Conservation (phyloP, 2,888 invertebrate species). For the Lydus trimaculatus region DNA sequence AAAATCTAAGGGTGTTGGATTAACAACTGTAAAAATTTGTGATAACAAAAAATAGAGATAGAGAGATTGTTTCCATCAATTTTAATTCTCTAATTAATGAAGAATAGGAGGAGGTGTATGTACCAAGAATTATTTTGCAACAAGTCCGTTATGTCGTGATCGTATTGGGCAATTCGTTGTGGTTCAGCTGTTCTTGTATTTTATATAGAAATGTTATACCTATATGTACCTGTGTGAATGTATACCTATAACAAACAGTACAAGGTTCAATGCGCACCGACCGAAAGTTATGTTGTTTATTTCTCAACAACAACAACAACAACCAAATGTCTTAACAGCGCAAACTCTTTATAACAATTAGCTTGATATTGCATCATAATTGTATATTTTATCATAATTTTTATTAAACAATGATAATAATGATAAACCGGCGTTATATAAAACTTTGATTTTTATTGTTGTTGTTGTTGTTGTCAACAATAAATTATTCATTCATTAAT, state of each 20-base stretch:
- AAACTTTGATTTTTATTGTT: not conserved
- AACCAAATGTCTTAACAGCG: slow-evolving; percentile 23
- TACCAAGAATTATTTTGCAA: slow-evolving; percentile 23
- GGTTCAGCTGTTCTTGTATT: not conserved
- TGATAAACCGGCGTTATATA: not conserved
- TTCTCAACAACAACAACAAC: slow-evolving; percentile 26
- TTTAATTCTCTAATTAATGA: not conserved
- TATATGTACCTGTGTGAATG: slow-evolving; percentile 19
- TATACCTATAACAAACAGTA: slow-evolving; percentile 34
- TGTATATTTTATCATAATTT: not conserved
- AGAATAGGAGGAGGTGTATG: not conserved
- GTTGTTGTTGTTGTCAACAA: not conserved
- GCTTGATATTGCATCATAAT: slow-evolving; percentile 29
- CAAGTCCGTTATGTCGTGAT: slow-evolving; percentile 32
- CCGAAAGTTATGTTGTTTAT: slow-evolving; percentile 32
- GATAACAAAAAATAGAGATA: no score
- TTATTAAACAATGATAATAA: not conserved
- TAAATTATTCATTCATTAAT: not conserved
- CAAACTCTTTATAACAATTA: slow-evolving; percentile 29
- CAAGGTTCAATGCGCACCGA: slow-evolving; percentile 41
- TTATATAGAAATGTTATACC: not conserved
- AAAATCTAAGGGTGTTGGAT: no score
- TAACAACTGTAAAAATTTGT: no score
- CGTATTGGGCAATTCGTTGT: slow-evolving; percentile 25
- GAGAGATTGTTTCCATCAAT: not conserved